Evolutionary conservation across 2,797 vertebrate species (phyloP), one percentile per base, ranked within the genome.

Genomic region (Microctenopoma lineatum): DNA sequence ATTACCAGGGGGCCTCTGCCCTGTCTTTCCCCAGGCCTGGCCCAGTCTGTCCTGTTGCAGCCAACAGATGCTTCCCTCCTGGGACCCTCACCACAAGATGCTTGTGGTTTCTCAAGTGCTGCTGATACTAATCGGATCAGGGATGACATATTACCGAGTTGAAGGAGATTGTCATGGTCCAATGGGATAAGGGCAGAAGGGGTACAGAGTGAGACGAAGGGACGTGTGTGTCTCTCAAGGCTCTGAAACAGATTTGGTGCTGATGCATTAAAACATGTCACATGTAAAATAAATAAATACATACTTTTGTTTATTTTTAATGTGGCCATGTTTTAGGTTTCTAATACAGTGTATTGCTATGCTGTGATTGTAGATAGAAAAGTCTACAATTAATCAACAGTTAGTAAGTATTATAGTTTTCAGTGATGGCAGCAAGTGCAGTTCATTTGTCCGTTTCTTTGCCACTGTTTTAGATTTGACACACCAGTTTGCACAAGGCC

Each of bases 71-170:
- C 84, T 68, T 81, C 81, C 67, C 83, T 82, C 81, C 48, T 29
- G 59, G 74, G 88, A 87, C 81, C 82, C 81, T 87, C 65, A 51
- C 77, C 80, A 77, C 85, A 75, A 82, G 84, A 59, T 76, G 80
- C 79, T 75, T 83, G 85, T 29, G 77, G 90, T 92, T 95, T 95
- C 90, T 92, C 90, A 92, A 95, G 93, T 90, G 87, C 89, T 93
- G 90, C 94, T 95, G 95, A 96, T 94, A 93, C 94, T 97, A 97
- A 97, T 96, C 92, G 79, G 95, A 96, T 97, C 95, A 93, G 80
- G 70, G 89, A 93, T 93, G 95, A 95, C 94, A 96, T 96, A 94
- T 76, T 94, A 93, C 90, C 52, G 1, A 89, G 93, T 90, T 92
- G 92, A 93, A 94, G 92, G 92, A 92, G 93, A 94, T 94, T 94